phyloP scores from a whole-genome alignment of 2,113 vertebrate species.

The Tetrao urogallus region DNA sequence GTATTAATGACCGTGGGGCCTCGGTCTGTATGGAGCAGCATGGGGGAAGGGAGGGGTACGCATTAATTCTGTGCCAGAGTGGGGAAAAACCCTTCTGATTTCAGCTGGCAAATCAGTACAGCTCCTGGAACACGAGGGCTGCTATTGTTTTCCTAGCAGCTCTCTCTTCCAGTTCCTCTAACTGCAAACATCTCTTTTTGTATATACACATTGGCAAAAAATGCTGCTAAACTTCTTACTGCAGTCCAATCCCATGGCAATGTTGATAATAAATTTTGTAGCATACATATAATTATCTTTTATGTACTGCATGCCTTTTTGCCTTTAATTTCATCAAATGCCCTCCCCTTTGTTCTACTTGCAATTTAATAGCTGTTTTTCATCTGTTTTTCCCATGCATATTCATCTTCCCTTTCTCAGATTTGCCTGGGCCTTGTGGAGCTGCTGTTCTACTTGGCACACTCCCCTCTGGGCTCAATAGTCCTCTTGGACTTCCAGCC shows the following conservation, averaged over 20 bases:
- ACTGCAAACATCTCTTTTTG: conserved; percentile 18
- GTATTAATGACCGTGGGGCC: conserved; percentile 58
- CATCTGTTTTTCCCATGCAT: conserved; percentile 43
- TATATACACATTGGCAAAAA: background rate
- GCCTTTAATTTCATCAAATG: conserved; percentile 53
- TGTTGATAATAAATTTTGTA: conserved; percentile 65
- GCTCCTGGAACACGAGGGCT: conserved; percentile 46
- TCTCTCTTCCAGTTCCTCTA: conserved; percentile 24
- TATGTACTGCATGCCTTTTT: conserved; percentile 5
- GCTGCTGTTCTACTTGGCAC: conserved; percentile 89
- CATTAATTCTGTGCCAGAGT: conserved; percentile 30
- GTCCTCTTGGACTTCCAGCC: conserved; percentile 93
- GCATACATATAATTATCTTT: conserved; percentile 61
- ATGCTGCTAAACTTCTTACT: conserved; percentile 54
- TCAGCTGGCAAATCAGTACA: conserved; percentile 28
- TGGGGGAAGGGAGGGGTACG: background rate
- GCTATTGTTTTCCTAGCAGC: conserved; percentile 54
- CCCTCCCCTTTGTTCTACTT: conserved; percentile 57
- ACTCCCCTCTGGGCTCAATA: conserved; percentile 89
- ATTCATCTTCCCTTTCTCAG: conserved; percentile 74
- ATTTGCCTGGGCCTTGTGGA: conserved; percentile 89
- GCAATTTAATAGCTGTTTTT: conserved; percentile 59
- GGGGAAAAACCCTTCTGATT: conserved; percentile 42
- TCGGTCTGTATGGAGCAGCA: conserved; percentile 26
- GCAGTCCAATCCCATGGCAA: conserved; percentile 57